A percentile compares a stretch with the other conserved stretches of the same genome.
Conservation (phyloP, 1,140 invertebrate genomes). For the Nixonia krombeini region DNA sequence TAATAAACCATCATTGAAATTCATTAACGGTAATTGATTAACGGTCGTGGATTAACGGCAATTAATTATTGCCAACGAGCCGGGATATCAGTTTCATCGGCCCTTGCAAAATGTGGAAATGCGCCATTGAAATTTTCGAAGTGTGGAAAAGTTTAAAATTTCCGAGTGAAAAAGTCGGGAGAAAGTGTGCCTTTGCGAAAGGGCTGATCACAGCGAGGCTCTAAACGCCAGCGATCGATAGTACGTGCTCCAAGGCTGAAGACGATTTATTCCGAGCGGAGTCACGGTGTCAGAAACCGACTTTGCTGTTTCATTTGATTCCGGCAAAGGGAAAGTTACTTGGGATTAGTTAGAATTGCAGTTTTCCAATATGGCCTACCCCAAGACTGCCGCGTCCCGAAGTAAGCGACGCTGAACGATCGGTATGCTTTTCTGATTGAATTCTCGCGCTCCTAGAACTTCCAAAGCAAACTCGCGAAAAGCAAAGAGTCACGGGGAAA, state of each 20-base stretch:
- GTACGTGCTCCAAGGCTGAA: conserved; percentile 20
- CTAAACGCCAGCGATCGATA: conserved; percentile 30
- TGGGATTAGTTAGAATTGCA: conserved; percentile 30
- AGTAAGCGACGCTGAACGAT: conserved; percentile 25
- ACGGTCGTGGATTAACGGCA: too few relatives aligned
- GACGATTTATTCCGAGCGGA: conserved; percentile 29
- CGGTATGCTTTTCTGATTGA: conserved; percentile 34
- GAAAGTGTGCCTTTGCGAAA: conserved; percentile 28
- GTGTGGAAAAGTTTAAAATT: too few relatives aligned
- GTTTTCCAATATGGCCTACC: conserved; percentile 22
- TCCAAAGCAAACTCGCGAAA: conserved; percentile 34
- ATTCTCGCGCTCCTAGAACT: conserved; percentile 25
- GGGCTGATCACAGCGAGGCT: conserved; percentile 32
- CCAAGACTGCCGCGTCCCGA: conserved; percentile 17
- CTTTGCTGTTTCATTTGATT: conserved; percentile 41
- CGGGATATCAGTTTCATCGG: too few relatives aligned
- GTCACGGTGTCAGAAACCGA: conserved; percentile 29
- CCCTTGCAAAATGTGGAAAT: too few relatives aligned
- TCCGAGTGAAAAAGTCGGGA: background rate
- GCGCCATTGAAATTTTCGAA: too few relatives aligned
- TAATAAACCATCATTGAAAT: too few relatives aligned
- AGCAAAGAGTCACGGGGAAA: conserved; percentile 16
- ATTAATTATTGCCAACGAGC: too few relatives aligned
- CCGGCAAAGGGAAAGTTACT: conserved; percentile 33
- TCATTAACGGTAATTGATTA: too few relatives aligned